Conservation (phyloP, 1,140 invertebrate genomes). For the Pogonomyrmex barbatus region DNA sequence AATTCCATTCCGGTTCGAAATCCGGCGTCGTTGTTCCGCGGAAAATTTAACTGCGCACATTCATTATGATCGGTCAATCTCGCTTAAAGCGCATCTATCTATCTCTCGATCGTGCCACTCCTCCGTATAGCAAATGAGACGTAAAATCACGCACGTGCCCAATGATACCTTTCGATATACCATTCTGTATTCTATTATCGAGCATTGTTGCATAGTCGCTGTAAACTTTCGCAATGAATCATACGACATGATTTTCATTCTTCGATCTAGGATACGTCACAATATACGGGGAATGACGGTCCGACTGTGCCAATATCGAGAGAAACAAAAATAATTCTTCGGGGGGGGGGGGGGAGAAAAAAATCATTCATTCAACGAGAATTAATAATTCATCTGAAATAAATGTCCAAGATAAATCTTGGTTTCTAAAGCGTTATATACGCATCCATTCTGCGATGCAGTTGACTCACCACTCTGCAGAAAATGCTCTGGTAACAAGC, state of each 20-base stretch:
- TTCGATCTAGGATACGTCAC: background rate
- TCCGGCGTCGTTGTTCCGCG: background rate
- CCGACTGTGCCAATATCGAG: background rate
- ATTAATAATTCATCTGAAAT: too few species aligned
- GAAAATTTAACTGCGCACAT: constrained; percentile 38
- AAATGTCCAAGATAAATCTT: background rate
- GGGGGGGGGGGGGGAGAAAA: too few species aligned
- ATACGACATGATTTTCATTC: background rate
- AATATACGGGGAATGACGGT: background rate
- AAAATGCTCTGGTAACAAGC: constrained; percentile 23
- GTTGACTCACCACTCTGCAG: constrained; percentile 36
- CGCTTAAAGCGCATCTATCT: constrained; percentile 33
- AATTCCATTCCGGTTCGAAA: background rate
- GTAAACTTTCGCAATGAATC: constrained; percentile 19
- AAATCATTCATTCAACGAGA: background rate
- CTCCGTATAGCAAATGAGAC: constrained; percentile 70
- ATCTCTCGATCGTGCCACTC: constrained; percentile 53
- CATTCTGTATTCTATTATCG: constrained; percentile 33
- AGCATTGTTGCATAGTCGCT: background rate
- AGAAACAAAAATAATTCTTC: background rate
- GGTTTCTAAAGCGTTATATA: background rate
- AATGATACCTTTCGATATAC: constrained; percentile 38
- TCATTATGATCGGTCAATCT: constrained; percentile 51
- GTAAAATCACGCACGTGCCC: constrained; percentile 66
- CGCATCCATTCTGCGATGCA: constrained; percentile 14